A percentile compares a stretch with the other conserved stretches of the same genome.
phyloP scores from a whole-genome alignment of 2,888 invertebrate genomes.

The Eilema depressum region DNA sequence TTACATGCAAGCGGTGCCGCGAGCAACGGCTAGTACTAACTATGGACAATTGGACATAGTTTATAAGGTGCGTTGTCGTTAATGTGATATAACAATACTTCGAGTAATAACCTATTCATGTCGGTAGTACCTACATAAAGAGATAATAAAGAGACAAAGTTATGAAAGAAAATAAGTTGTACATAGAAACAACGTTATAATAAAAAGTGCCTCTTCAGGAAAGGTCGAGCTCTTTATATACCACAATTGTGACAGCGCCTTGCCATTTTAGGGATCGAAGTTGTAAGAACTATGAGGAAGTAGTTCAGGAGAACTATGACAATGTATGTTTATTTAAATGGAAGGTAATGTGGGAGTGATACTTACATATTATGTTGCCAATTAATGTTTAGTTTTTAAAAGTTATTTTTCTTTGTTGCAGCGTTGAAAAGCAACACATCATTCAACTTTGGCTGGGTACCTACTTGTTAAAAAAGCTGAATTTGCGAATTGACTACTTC shows the following conservation, averaged over 20 bases:
- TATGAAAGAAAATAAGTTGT: slow-evolving; percentile 31
- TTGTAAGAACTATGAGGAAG: slow-evolving; percentile 25
- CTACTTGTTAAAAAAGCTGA: background rate
- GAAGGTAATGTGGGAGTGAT: slow-evolving; percentile 2
- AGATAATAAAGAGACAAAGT: slow-evolving; percentile 26
- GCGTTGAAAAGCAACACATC: background rate
- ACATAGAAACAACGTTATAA: slow-evolving; percentile 32
- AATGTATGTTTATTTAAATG: slow-evolving; percentile 6
- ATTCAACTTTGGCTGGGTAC: background rate
- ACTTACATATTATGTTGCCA: background rate
- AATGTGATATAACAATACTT: background rate
- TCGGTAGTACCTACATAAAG: background rate
- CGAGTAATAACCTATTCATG: slow-evolving; percentile 7
- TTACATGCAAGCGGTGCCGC: too few species aligned
- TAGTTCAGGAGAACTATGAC: slow-evolving; percentile 16
- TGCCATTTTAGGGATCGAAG: slow-evolving; percentile 26
- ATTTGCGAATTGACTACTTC: background rate
- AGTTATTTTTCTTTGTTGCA: background rate
- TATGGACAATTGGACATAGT: too few species aligned
- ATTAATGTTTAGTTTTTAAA: background rate
- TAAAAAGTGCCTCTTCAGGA: slow-evolving; percentile 36
- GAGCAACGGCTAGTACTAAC: too few species aligned
- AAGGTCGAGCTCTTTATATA: slow-evolving; percentile 36
- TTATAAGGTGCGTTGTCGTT: background rate
- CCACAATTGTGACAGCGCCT: slow-evolving; percentile 34